Evolutionary conservation across 2,888 invertebrate species (phyloP), one percentile per base, ranked within the genome.

Genomic region (Podabrus alpinus): DNA sequence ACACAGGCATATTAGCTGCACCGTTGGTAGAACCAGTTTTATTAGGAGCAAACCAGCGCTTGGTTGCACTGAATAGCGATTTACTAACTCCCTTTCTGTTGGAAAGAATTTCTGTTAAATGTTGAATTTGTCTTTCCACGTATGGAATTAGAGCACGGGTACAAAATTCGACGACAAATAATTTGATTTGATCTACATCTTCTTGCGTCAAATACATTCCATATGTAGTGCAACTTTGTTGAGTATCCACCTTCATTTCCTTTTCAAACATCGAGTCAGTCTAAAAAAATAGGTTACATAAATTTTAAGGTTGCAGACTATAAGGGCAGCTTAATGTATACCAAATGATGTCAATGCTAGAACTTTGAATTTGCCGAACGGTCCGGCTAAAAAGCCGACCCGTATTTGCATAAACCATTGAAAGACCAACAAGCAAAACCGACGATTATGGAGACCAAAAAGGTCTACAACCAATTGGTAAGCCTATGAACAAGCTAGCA

Each of bases 21-120:
- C 93, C 91, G 75, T 93, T 91, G 72, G 90, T 89, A 59, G 91
- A 90, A 9, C 95, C 95, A 2, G 95, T 94, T 87, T 97, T 97
- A 82, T 93, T 95, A 9, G 96, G 94, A 15, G 95, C 95, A 88
- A 98, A 98, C 95, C 97, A 97, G 81, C 98, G 91, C 88, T 97
- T 97, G 1, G 98, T 97, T 15, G 97, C 98, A 85, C 95, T 97
- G 78, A 99, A 91, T 78, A 99, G 88, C 0, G 97, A 97, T 84
- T 97, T 92, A 85, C 97, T 96, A 3, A 98, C 94, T 7, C 97
- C 97, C 87, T 98, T 97, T 84, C 94, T 94, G 83, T 94, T 95
- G 17, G 94, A 92, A 71, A 94, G 93, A 80, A 92, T 90, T 85
- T 97, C 97, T 83, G 92, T 93, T 60, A 97, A 87, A 74, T 92